A percentile compares a stretch with the other conserved stretches of the same genome.
Conservation (phyloP, 2,113 vertebrate species). For the Antigone vipio region DNA sequence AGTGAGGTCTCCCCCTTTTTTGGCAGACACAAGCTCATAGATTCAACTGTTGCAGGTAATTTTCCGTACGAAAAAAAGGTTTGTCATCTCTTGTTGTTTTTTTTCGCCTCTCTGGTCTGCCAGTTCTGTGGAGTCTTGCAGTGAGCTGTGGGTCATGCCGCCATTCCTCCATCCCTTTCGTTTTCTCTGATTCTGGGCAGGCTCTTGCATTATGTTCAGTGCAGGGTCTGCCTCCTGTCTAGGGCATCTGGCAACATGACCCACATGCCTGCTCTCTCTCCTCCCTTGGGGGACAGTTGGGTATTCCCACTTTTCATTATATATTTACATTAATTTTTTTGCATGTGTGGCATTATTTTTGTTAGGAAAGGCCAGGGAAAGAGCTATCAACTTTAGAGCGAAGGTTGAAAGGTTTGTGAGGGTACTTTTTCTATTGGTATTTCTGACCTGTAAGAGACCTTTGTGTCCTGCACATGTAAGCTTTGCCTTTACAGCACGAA, state of each 20-base stretch:
- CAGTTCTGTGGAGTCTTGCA: background rate
- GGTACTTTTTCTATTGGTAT: background rate
- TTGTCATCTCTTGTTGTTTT: background rate
- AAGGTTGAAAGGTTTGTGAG: background rate
- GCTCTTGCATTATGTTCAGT: background rate
- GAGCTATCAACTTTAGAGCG: background rate
- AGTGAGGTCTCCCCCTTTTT: background rate
- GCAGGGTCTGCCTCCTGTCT: background rate
- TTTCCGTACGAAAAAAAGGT: background rate
- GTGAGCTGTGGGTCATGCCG: background rate
- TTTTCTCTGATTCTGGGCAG: background rate
- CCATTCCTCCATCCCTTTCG: background rate
- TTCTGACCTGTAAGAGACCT: background rate
- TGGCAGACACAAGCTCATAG: background rate
- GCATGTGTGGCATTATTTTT: background rate
- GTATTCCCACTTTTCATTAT: background rate
- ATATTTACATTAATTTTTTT: background rate
- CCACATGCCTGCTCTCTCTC: background rate
- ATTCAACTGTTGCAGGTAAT: background rate
- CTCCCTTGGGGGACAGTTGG: background rate
- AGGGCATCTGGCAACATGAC: background rate
- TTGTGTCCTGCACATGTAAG: background rate
- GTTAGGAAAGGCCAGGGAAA: background rate
- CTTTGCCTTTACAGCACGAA: background rate
- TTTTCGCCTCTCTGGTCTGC: background rate